Evolutionary conservation across 2,888 invertebrate genomes (phyloP), one percentile per base, ranked within the genome.

Genomic region (Phytoseiulus persimilis): DNA sequence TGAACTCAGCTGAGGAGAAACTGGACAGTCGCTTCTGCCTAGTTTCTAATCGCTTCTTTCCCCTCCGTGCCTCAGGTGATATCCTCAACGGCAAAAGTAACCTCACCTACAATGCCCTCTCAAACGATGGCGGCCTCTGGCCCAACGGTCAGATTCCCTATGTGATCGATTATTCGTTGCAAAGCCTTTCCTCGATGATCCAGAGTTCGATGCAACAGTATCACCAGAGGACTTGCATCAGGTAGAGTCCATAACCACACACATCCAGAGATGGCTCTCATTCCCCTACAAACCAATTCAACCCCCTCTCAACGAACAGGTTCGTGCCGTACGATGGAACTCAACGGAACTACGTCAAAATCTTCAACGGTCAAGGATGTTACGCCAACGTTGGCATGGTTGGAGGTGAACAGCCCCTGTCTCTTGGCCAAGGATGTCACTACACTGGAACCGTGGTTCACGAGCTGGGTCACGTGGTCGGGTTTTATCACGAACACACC

Each of bases 401-500:
- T 92, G 92, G 92, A 11, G 92, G 92, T 31, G 92, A 92, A 90
- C 92, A 92, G 90, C 92, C 92, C 18, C 92, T 92, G 0, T 92
- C 92, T 83, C 91, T 92, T 83, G 92, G 92, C 2, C 92, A 92
- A 84, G 92, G 92, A 9, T 92, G 92, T 90, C 92, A 92, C 83
- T 92, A 92, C 84, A 92, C 92, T 89, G 92, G 92, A 65, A 92
- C 92, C 32, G 92, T 92, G 83, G 92, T 92, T 39, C 92, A 92
- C 89, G 92, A 92, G 90, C 91, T 92, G 9, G 92, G 92, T 91
- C 92, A 92, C 89, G 92, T 92, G 0, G 92, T 92, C 9, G 92
- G 92, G 0, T 92, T 92, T 90, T 92, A 92, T 90, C 92, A 92
- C 89, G 92, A 92, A 89, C 92, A 92, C 90, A 92, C 92, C 89